Conservation (phyloP, 1,140 invertebrate species). For the Drosophila nasuta region DNA sequence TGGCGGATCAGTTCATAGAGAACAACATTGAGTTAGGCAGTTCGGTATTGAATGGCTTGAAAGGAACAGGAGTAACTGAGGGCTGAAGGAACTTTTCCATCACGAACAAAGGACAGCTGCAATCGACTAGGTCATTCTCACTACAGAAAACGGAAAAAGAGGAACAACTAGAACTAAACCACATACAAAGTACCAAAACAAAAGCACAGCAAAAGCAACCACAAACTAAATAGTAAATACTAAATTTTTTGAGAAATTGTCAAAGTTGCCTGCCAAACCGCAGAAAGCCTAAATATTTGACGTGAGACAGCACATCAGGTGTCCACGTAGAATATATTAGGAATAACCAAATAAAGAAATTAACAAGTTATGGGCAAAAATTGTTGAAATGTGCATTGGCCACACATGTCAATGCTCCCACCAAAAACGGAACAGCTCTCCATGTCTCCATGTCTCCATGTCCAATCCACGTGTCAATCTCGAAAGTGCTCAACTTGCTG, state of each 20-base stretch:
- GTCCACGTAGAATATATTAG: background rate
- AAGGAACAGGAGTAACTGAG: too few species aligned
- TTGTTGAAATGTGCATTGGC: background rate
- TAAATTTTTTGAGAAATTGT: conserved; percentile 39
- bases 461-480: background rate
- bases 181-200: background rate
- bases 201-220: background rate
- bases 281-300: conserved; percentile 34
- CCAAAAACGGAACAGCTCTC: background rate
- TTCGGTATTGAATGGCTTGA: background rate
- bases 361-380: conserved; percentile 10
- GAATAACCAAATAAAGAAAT: conserved; percentile 25
- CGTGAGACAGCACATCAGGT: conserved; percentile 34
- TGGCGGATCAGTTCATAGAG: background rate
- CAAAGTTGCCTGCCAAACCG: conserved; percentile 20
- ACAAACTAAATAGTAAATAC: background rate
- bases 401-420: conserved; percentile 17
- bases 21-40: conserved; percentile 1
- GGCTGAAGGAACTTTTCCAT: background rate
- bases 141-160: background rate
- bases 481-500: background rate
- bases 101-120: conserved; percentile 18
- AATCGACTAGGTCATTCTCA: conserved; percentile 40
- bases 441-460: too few species aligned
- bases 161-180: background rate